Evolutionary conservation across 2,113 vertebrate species (phyloP).

Genomic region (Ranitomeya variabilis): DNA sequence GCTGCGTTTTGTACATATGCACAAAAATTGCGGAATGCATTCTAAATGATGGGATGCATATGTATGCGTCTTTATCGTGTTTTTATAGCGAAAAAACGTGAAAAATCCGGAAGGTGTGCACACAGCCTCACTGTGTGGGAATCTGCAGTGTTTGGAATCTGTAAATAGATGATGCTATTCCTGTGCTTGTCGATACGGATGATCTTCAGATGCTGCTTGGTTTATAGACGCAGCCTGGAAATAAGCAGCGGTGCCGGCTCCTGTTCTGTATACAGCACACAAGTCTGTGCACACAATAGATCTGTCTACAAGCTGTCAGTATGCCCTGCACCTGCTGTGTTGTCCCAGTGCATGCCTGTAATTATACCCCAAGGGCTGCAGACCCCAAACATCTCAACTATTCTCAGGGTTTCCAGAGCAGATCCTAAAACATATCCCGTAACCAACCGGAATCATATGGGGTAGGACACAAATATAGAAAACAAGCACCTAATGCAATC

Average conservation of each 20-base stretch:
- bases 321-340: conserved; percentile 33
- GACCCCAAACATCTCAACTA: not conserved
- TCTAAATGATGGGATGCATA: no score
- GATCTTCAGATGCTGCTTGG: not conserved
- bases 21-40: no score
- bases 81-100: no score
- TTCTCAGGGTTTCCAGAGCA: not conserved
- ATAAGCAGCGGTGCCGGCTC: not conserved
- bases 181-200: not conserved
- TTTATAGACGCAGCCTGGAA: not conserved
- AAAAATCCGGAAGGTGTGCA: no score
- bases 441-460: not conserved
- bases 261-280: conserved; percentile 8
- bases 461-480: not conserved
- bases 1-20: no score
- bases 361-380: conserved; percentile 2
- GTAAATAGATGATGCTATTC: not conserved
- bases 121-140: no score
- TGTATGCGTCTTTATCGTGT: no score
- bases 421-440: not conserved
- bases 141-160: not conserved
- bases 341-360: not conserved
- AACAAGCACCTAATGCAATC: no score
- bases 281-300: conserved; percentile 5
- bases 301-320: conserved; percentile 14